These are phyloP conservation scores for Deilephila elpenor DNA, from an alignment of 2,888 invertebrate genomes.

Conservation along the genomic window DNA sequence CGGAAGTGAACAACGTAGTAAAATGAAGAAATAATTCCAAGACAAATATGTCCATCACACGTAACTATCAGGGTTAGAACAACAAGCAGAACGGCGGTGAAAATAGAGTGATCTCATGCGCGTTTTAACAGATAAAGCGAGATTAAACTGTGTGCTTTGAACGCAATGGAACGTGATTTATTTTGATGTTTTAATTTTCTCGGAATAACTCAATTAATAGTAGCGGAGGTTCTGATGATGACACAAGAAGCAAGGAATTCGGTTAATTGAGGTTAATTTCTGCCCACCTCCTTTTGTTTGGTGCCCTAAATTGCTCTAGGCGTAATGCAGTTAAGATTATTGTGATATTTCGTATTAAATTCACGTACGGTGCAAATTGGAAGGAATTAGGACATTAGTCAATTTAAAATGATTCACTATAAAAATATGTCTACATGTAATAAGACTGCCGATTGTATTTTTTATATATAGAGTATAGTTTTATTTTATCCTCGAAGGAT, in stretches of 20 bases:
- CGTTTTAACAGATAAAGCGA: conserved; percentile 3
- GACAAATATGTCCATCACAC: conserved; percentile 15
- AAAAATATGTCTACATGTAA: too few relatives aligned
- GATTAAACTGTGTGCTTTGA: background rate
- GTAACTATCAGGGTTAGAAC: conserved; percentile 8
- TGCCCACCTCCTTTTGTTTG: conserved; percentile 21
- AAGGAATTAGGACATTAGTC: background rate
- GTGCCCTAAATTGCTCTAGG: conserved; percentile 8
- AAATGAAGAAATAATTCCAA: conserved; percentile 11
- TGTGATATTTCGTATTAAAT: background rate
- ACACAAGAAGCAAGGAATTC: conserved; percentile 1
- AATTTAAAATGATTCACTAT: too few relatives aligned
- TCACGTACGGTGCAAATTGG: background rate
- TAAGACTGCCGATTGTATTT: background rate
- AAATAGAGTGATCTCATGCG: conserved; percentile 14
- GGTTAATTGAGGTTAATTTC: conserved; percentile 22
- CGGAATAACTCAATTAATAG: background rate
- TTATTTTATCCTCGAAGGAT: too few relatives aligned
- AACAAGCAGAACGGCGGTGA: conserved; percentile 9
- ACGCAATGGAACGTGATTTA: background rate
- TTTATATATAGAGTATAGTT: too few relatives aligned
- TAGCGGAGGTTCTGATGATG: background rate
- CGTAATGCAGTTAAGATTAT: conserved; percentile 2
- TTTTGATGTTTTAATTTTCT: background rate
- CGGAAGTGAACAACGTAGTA: conserved; percentile 27